Percentiles rank a stretch among this genome's conserved stretches.
These are phyloP conservation scores for Melierax canorus DNA, from an alignment of 2,113 vertebrate genomes.

Conservation along the genomic window DNA sequence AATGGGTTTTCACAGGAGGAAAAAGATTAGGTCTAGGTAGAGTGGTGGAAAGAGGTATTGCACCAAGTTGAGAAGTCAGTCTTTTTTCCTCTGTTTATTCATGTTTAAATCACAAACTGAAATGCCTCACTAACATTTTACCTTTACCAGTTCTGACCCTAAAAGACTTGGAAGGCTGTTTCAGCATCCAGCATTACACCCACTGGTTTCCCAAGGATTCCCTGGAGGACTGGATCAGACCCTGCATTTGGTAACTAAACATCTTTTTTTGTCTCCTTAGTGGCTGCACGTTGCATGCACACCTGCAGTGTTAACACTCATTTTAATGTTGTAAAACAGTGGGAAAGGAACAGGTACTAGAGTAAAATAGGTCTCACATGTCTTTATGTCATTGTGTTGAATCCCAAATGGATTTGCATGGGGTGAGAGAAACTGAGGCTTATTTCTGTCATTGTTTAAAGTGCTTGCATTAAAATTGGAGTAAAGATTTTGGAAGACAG, in stretches of 20 bases:
- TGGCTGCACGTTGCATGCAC: not conserved
- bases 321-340: not conserved
- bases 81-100: not conserved
- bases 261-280: not conserved
- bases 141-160: not conserved
- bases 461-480: not conserved
- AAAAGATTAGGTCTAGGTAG: not conserved
- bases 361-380: not conserved
- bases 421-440: not conserved
- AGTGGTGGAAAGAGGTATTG: not conserved
- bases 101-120: not conserved
- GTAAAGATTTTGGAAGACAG: not conserved
- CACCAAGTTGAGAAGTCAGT: not conserved
- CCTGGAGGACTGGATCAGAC: not conserved
- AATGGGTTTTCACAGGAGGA: not conserved
- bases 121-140: not conserved
- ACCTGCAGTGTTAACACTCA: not conserved
- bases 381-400: not conserved
- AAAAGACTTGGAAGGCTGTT: not conserved
- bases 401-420: not conserved
- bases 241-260: not conserved
- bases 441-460: not conserved
- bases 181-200: not conserved
- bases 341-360: not conserved
- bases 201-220: not conserved